Evolutionary conservation across 2,797 vertebrate species (phyloP).

Genomic region (Sylvilagus floridanus): DNA sequence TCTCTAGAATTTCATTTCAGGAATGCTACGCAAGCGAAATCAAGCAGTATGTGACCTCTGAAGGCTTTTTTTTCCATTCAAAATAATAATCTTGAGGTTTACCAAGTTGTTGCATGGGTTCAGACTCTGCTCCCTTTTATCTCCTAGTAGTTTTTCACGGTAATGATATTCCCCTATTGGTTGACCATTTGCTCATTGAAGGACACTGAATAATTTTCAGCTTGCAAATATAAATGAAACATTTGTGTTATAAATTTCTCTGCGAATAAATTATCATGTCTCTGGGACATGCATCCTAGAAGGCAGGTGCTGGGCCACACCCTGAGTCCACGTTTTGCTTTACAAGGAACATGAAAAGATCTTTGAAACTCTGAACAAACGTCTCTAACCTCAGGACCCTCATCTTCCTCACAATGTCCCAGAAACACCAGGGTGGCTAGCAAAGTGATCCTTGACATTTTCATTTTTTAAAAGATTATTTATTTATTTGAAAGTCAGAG

Average conservation of each 20-base stretch:
- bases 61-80: background rate
- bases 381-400: background rate
- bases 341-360: background rate
- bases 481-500: too few relatives aligned
- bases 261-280: conserved; percentile 13
- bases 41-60: rapidly evolving
- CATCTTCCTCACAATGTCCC: background rate
- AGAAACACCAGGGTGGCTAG: background rate
- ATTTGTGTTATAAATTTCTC: background rate
- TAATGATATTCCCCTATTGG: too few relatives aligned
- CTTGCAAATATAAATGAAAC: background rate
- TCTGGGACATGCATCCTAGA: background rate
- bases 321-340: background rate
- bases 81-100: background rate
- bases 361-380: background rate
- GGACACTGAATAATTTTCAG: background rate
- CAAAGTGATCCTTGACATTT: background rate
- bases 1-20: background rate
- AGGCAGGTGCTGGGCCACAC: background rate
- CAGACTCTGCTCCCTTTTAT: background rate
- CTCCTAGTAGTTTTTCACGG: too few relatives aligned
- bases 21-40: background rate
- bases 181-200: background rate
- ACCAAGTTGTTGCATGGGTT: background rate
- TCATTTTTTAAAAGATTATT: too few relatives aligned